Percentiles rank a stretch among this genome's conserved stretches.
phyloP scores from a whole-genome alignment of 1,140 invertebrate genomes.

The Tigriopus japonicus region DNA sequence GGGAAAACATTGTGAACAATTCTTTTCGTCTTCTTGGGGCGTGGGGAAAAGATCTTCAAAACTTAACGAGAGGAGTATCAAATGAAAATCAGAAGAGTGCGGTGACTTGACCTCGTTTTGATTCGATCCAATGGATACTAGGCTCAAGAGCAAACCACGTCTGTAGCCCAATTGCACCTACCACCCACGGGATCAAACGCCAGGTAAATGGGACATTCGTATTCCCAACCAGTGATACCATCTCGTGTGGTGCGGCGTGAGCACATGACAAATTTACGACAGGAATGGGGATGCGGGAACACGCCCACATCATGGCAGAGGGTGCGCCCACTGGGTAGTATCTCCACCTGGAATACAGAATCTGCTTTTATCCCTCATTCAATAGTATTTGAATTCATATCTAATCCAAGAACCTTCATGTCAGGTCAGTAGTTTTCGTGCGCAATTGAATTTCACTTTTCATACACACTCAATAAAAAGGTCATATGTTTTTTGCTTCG shows the following conservation, averaged over 20 bases:
- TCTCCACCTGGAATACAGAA: slow-evolving; percentile 16
- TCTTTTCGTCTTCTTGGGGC: too few relatives aligned
- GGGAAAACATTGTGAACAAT: too few relatives aligned
- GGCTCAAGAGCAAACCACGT: slow-evolving; percentile 17
- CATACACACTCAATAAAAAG: too few relatives aligned
- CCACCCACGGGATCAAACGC: slow-evolving; percentile 69
- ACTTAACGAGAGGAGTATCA: too few relatives aligned
- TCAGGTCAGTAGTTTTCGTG: not conserved
- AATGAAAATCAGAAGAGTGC: too few relatives aligned
- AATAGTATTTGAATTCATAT: not conserved
- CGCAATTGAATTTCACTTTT: not conserved
- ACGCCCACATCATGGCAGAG: slow-evolving; percentile 66
- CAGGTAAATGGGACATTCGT: slow-evolving; percentile 58
- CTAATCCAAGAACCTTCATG: not conserved
- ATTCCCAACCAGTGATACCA: slow-evolving; percentile 55
- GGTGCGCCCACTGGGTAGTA: slow-evolving; percentile 36
- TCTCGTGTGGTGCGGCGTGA: slow-evolving; percentile 45
- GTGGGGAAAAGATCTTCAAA: too few relatives aligned
- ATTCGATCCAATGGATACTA: not conserved
- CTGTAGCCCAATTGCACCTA: slow-evolving; percentile 61
- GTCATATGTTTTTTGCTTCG: too few relatives aligned
- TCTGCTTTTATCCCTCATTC: not conserved
- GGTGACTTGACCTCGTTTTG: too few relatives aligned
- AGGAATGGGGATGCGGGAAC: slow-evolving; percentile 66
- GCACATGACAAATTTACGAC: slow-evolving; percentile 71